phyloP scores from a whole-genome alignment of 2,797 vertebrate species.

The Rallus crepitans region DNA sequence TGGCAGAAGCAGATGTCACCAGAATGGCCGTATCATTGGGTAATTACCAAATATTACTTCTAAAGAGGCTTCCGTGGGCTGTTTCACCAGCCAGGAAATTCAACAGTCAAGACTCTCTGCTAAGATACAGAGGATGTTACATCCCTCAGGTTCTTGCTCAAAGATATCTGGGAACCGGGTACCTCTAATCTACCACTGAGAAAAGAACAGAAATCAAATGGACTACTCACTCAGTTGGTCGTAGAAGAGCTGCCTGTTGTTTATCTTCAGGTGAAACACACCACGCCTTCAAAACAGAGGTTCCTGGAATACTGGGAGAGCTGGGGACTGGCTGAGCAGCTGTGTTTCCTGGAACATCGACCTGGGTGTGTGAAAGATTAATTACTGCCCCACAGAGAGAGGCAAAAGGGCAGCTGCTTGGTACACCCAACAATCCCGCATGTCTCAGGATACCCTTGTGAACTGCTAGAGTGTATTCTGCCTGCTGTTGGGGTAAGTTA shows the following conservation, averaged over 20 bases:
- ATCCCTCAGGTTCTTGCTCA: background rate
- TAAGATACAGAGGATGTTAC: fast-evolving
- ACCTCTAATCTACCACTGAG: background rate
- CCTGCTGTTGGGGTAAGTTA: background rate
- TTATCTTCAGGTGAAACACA: constrained; percentile 89
- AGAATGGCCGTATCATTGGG: background rate
- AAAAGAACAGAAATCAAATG: background rate
- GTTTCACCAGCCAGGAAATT: background rate
- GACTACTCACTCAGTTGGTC: constrained; percentile 90
- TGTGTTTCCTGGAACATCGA: constrained; percentile 78
- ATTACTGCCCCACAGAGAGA: background rate
- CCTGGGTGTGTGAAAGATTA: constrained; percentile 45
- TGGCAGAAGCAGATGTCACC: background rate
- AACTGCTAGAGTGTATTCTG: background rate
- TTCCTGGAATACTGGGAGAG: constrained; percentile 88
- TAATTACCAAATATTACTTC: background rate
- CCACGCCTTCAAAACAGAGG: constrained; percentile 86
- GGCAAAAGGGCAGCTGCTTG: background rate
- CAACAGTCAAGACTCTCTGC: background rate
- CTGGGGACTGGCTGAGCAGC: constrained; percentile 86
- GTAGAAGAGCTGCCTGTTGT: constrained; percentile 87
- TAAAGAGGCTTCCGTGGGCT: background rate
- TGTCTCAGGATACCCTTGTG: fast-evolving
- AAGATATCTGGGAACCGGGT: background rate
- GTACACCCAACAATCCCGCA: background rate